These are phyloP conservation scores for Monodelphis domestica DNA, from an alignment of 2,797 vertebrate species.

Conservation along the genomic window DNA sequence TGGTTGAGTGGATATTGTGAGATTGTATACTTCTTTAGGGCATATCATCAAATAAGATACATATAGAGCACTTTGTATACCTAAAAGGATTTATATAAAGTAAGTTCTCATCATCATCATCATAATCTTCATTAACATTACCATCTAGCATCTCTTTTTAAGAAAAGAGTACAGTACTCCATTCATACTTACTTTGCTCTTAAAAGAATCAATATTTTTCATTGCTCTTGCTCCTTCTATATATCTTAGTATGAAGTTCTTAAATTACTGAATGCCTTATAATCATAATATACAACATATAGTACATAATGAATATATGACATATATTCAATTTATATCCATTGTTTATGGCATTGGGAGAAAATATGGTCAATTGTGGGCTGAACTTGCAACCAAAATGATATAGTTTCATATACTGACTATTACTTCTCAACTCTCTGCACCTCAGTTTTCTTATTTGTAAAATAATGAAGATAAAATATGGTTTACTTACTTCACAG, in stretches of 20 bases:
- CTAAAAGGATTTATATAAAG: background rate
- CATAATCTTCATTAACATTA: background rate
- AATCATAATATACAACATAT: no score
- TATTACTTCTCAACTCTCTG: background rate
- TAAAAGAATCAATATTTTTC: background rate
- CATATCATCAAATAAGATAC: background rate
- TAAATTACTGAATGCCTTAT: background rate
- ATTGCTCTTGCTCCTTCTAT: background rate
- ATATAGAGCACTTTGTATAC: background rate
- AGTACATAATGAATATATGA: no score
- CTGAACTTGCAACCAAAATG: background rate
- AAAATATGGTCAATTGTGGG: background rate
- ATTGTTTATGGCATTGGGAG: background rate
- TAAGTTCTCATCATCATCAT: background rate
- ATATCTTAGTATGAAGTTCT: background rate
- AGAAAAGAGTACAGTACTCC: background rate
- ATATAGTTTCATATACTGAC: background rate
- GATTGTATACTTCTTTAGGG: background rate
- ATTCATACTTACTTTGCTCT: background rate
- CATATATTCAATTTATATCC: no score
- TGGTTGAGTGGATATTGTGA: background rate
- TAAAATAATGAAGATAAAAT: background rate
- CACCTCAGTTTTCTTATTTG: background rate
- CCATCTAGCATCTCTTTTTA: background rate
- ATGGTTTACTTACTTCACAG: background rate